phyloP scores from a whole-genome alignment of 2,888 invertebrate genomes.

The Melipona bicolor region DNA sequence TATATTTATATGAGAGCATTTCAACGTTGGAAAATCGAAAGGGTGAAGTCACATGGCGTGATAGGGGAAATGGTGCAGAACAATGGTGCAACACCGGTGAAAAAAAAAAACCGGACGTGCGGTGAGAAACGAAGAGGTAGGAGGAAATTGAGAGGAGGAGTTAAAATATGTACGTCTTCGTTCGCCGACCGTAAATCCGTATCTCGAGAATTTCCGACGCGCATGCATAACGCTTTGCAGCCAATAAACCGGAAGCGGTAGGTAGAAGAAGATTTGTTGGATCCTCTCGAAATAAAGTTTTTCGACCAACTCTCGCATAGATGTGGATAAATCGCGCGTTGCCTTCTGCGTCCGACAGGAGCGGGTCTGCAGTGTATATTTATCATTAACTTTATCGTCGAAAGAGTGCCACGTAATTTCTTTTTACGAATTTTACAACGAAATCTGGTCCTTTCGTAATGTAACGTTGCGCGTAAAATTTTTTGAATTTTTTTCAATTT shows the following conservation, averaged over 20 bases:
- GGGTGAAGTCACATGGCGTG: neutral
- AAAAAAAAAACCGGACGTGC: neutral
- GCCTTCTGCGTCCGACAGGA: slow-evolving; percentile 11
- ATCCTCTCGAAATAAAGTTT: slow-evolving; percentile 67
- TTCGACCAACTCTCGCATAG: slow-evolving; percentile 29
- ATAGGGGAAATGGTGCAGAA: neutral
- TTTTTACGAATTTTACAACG: neutral
- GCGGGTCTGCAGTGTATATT: slow-evolving; percentile 12
- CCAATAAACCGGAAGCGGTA: slow-evolving; percentile 57
- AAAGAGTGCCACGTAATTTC: too few relatives aligned
- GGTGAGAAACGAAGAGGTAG: neutral
- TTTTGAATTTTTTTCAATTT: neutral
- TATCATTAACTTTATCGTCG: neutral
- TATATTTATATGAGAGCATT: neutral
- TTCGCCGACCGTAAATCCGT: slow-evolving; percentile 55
- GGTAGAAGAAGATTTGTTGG: slow-evolving; percentile 36
- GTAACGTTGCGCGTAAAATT: neutral
- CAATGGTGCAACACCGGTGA: neutral
- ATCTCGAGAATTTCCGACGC: slow-evolving; percentile 51
- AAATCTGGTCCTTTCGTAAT: neutral
- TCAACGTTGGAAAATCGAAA: neutral
- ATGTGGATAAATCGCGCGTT: slow-evolving; percentile 47
- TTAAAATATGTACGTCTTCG: slow-evolving; percentile 42
- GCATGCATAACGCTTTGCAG: slow-evolving; percentile 44
- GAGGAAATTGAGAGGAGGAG: slow-evolving; percentile 10